Evolutionary conservation across 2,113 vertebrate species (phyloP).

Genomic region (Psittacus erithacus): DNA sequence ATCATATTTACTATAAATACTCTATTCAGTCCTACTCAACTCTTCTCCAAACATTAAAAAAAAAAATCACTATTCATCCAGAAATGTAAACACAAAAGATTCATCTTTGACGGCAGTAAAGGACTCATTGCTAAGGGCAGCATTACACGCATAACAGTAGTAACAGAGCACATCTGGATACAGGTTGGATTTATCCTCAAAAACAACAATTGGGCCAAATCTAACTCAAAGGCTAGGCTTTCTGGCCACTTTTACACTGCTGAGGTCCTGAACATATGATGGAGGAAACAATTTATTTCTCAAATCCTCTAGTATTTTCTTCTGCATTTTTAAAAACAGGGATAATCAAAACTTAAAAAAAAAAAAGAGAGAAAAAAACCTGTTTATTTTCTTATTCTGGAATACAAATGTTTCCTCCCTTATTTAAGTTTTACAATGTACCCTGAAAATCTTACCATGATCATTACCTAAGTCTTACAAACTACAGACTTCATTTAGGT

Average conservation of each 20-base stretch:
- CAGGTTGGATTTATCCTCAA: neutral
- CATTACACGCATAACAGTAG: neutral
- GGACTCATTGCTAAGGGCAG: neutral
- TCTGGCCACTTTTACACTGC: neutral
- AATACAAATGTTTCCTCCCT: neutral
- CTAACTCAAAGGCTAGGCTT: neutral
- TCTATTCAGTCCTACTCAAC: neutral
- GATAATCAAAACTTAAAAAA: neutral
- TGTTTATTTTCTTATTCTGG: neutral
- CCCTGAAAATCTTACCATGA: neutral
- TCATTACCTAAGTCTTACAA: neutral
- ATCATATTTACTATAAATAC: neutral
- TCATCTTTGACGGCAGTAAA: neutral
- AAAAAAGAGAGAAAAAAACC: neutral
- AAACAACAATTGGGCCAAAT: fast-evolving
- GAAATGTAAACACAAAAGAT: neutral
- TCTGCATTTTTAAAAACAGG: neutral
- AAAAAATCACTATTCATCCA: neutral
- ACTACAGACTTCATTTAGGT: neutral
- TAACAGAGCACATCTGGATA: neutral
- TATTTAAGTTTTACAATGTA: neutral
- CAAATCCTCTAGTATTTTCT: neutral
- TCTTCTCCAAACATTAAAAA: neutral
- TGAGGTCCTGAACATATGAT: neutral
- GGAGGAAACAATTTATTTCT: neutral